Evolutionary conservation across 2,888 invertebrate genomes (phyloP).

Genomic region (Sarcophaga rosellei): DNA sequence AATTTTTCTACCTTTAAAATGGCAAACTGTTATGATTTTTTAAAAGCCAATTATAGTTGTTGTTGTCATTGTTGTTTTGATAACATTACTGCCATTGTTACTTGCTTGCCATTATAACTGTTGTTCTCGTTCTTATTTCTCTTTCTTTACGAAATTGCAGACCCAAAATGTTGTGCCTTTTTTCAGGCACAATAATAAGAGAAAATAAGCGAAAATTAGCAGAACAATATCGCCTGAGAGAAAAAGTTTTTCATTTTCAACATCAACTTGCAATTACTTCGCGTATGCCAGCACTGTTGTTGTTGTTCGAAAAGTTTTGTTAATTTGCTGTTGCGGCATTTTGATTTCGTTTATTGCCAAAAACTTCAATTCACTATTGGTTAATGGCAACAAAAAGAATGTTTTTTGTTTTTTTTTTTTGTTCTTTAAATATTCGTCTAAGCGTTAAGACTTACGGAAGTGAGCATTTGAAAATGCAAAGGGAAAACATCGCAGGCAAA

Average conservation of each 20-base stretch:
- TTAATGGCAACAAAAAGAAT: too few species aligned
- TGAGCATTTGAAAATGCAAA: too few species aligned
- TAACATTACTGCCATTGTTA: background rate
- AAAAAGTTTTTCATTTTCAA: background rate
- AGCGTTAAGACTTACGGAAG: too few species aligned
- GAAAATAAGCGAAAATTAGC: slow-evolving; percentile 14
- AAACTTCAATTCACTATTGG: too few species aligned
- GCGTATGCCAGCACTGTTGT: too few species aligned
- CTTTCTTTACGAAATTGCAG: background rate
- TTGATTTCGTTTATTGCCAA: background rate
- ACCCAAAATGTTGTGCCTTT: too few species aligned
- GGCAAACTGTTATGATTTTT: slow-evolving; percentile 36
- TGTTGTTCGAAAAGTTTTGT: background rate
- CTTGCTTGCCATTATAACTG: background rate
- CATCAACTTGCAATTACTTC: background rate
- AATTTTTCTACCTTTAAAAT: slow-evolving; percentile 15
- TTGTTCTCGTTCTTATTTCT: background rate
- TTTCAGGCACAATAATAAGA: background rate
- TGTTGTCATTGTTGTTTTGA: slow-evolving; percentile 3
- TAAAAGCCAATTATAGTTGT: slow-evolving; percentile 41
- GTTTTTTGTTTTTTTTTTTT: background rate
- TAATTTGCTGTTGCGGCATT: slow-evolving; percentile 22
- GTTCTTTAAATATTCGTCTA: background rate
- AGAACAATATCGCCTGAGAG: background rate
- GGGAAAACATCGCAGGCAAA: too few species aligned